Evolutionary conservation across 64 coral and sea anemone species (phyloP).

Genomic region (Exaiptasia diaphana): DNA sequence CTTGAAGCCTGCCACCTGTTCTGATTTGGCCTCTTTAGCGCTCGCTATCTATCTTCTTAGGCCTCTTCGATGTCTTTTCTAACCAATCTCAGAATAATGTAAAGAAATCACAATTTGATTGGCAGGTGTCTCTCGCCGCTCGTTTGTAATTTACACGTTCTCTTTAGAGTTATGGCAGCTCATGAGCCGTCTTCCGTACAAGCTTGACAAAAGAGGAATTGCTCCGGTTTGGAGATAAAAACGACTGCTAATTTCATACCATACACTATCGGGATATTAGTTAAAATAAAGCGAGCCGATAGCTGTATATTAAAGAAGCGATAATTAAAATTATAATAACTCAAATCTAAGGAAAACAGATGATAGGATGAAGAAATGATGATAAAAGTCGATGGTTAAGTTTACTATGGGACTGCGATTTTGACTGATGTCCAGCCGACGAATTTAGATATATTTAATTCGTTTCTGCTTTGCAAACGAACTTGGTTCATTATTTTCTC

Average conservation of each 20-base stretch:
- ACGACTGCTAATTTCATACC: not conserved
- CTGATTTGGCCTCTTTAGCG: not conserved
- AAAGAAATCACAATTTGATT: not conserved
- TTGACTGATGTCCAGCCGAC: not conserved
- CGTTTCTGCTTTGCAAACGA: not conserved
- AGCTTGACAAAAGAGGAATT: slow-evolving; percentile 15
- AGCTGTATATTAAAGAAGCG: not conserved
- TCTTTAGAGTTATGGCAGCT: slow-evolving; percentile 29
- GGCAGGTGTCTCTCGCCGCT: slow-evolving; percentile 3
- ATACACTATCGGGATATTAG: slow-evolving; percentile 4
- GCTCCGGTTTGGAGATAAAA: not conserved
- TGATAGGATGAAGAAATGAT: not conserved
- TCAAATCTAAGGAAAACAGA: not conserved
- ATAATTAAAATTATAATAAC: not conserved
- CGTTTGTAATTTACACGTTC: slow-evolving; percentile 44
- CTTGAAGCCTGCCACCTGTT: not conserved
- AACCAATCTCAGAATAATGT: not conserved
- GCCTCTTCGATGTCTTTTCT: not conserved
- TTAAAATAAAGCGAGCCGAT: not conserved
- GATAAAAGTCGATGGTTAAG: not conserved
- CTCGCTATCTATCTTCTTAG: not conserved
- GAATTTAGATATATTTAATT: not conserved
- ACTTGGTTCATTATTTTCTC: not conserved
- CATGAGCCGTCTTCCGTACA: slow-evolving; percentile 47
- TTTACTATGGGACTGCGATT: not conserved